Conservation (phyloP, 2,113 vertebrate species). For the Motacilla alba region DNA sequence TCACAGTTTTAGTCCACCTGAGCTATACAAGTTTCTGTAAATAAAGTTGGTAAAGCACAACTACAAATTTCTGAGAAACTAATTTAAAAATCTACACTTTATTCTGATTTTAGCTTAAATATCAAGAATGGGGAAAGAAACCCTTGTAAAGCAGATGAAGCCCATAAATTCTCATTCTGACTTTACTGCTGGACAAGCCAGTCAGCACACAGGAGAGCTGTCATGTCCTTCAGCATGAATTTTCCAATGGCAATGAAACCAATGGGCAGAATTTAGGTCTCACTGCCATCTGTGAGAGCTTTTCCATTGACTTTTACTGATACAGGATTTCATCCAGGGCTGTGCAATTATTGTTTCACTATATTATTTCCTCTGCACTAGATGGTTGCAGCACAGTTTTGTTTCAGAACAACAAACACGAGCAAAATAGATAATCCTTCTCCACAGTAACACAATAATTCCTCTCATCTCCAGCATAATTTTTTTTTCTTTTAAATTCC, state of each 20-base stretch:
- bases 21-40: not conserved
- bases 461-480: not conserved
- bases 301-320: not conserved
- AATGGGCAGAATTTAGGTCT: not conserved
- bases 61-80: not conserved
- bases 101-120: not conserved
- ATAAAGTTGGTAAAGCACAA: not conserved
- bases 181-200: not conserved
- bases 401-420: not conserved
- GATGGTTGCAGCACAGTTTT: not conserved
- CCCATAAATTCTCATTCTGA: not conserved
- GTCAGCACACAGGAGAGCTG: not conserved
- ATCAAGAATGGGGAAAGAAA: not conserved
- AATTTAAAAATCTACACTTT: not conserved
- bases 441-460: not conserved
- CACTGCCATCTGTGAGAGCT: not conserved
- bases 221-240: not conserved
- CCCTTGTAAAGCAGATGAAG: not conserved
- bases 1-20: not conserved
- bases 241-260: not conserved
- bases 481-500: not conserved
- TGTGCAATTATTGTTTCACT: not conserved
- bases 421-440: not conserved
- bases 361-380: not conserved
- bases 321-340: not conserved